Base-by-base conservation (phyloP, 2,888 invertebrate genomes). In the Orchestes rusci region DNA sequence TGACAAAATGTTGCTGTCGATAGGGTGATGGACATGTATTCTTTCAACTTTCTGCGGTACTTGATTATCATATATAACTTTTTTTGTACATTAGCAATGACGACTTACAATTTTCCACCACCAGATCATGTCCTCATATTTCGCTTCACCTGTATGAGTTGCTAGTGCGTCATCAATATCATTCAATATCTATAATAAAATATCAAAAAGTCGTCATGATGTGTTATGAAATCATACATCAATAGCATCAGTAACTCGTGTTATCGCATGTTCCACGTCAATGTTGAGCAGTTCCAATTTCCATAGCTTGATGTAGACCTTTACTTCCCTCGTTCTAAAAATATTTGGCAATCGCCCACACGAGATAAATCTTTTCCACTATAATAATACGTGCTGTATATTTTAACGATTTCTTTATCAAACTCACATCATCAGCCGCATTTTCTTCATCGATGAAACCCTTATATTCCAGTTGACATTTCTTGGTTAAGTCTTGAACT, bases 321-420 rank as follows among this genome's bases (percentile, higher is more conserved):
- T 75, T 67, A 77, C 67, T 48, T 73, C 66, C 2, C 69, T 62
- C 3, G 70, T 60, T 20, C 66, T 61, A 1, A 65, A 61, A 2
- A 75, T 72, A 59, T 75, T 69, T 1, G 77, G 77, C 30, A 76
- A 58, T 28, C 73, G 71, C 40, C 74, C 73, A 54, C 76, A 77
- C 37, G 67, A 67, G 52, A 75, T 62, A 54, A 73, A 75, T 16
- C 71, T 65, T 13, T 61, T 45, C 77, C 77, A 77, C 73, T 77
- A 37, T 32, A 54, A 53, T 16, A 13, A 36, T 10, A 13, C n/a
- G 12, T 23, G 23, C 10, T 31, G 12, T 10, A 31, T 31, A 10
- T 7, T 12, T 5, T 31, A 5, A 10, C 12, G 5, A 31, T 10
- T 31, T 5, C 7, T 12, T 31, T 5, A 5, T 23, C n/a, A 10